Conservation (phyloP, 2,113 vertebrate species). For the Heteronetta atricapilla region DNA sequence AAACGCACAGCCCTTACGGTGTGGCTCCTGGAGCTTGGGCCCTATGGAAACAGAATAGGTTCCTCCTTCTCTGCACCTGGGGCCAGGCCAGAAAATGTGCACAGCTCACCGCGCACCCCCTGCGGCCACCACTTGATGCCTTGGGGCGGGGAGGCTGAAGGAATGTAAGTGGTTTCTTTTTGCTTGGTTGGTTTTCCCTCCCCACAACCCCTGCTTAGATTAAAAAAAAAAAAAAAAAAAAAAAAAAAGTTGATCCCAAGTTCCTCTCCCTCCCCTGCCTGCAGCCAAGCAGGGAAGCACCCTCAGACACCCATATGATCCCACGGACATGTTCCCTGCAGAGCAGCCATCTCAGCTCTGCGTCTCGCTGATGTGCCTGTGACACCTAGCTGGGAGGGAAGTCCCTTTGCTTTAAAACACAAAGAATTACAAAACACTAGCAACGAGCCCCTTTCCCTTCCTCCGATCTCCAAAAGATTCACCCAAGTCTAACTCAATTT, state of each 20-base stretch:
- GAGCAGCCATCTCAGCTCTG: background rate
- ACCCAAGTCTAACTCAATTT: slow-evolving; percentile 10
- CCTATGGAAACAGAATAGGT: fast-evolving
- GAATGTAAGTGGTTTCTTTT: slow-evolving; percentile 47
- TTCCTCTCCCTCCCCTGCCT: background rate
- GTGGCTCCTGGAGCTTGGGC: fast-evolving
- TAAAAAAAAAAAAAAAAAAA: background rate
- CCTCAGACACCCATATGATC: background rate
- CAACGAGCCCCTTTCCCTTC: background rate
- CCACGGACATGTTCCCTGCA: slow-evolving; percentile 28
- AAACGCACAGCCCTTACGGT: background rate
- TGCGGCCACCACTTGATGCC: background rate
- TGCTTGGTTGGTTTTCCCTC: slow-evolving; percentile 1
- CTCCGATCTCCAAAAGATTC: background rate
- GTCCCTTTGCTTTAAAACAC: slow-evolving; percentile 48
- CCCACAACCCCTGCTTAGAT: background rate
- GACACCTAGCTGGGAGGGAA: background rate
- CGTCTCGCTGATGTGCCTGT: background rate
- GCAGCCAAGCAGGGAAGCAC: background rate
- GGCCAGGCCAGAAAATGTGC: background rate
- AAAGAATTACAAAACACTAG: slow-evolving; percentile 6
- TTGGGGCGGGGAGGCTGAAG: background rate
- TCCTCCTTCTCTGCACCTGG: background rate
- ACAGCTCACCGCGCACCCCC: background rate
- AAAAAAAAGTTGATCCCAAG: slow-evolving; percentile 48